A percentile compares a stretch with the other conserved stretches of the same genome.
These are phyloP conservation scores for Lasioglossum vierecki DNA, from an alignment of 2,888 invertebrate species.

Conservation along the genomic window DNA sequence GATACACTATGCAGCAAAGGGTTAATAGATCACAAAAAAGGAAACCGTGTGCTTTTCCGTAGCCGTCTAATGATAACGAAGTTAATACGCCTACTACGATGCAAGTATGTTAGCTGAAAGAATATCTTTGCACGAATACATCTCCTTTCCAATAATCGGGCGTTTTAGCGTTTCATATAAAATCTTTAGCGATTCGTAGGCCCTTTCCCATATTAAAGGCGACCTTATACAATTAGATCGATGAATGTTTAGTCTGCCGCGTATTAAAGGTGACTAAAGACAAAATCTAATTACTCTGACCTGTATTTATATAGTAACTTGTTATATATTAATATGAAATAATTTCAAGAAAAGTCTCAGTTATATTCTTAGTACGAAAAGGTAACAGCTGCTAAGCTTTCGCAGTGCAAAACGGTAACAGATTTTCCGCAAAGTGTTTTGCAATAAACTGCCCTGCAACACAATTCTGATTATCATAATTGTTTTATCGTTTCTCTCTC, in stretches of 20 bases:
- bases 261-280: background rate
- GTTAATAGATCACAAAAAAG: background rate
- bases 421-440: background rate
- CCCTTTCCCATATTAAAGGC: background rate
- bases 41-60: background rate
- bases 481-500: conserved; percentile 13
- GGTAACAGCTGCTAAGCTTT: background rate
- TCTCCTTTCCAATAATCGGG: conserved; percentile 13
- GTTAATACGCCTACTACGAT: conserved; percentile 22
- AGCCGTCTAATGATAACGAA: conserved; percentile 19
- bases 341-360: background rate
- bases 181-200: background rate
- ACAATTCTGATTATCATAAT: conserved; percentile 16
- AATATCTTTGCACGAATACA: conserved; percentile 42
- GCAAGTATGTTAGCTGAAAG: conserved; percentile 26
- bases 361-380: background rate
- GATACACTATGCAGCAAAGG: no score
- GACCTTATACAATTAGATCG: background rate
- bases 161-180: conserved; percentile 22
- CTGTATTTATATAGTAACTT: background rate
- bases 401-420: no score
- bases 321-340: background rate
- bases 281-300: background rate
- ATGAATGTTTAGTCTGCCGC: background rate
- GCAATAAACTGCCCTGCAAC: background rate